Conservation (phyloP, 2,113 vertebrate genomes). For the Tympanuchus pallidicinctus region DNA sequence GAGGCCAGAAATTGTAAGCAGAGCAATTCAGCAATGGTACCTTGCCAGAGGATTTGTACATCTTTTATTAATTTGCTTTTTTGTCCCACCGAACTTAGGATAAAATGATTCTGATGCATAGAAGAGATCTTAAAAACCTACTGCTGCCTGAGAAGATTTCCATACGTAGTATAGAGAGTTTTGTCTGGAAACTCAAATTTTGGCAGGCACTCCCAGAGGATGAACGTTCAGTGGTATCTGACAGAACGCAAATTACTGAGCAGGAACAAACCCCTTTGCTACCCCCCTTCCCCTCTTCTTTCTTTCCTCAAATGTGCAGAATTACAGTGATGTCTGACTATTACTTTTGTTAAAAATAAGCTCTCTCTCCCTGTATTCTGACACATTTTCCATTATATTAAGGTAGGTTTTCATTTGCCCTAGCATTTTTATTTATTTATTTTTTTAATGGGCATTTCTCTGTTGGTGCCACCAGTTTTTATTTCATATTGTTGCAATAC, state of each 20-base stretch:
- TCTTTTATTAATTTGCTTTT: neutral
- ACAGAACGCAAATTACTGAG: neutral
- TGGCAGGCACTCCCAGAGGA: neutral
- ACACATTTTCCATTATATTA: neutral
- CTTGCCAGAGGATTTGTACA: neutral
- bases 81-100: neutral
- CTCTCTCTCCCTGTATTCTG: neutral
- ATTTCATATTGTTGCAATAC: neutral
- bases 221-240: neutral
- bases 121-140: neutral
- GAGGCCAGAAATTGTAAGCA: neutral
- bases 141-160: neutral
- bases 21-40: neutral
- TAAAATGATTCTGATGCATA: neutral
- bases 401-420: neutral
- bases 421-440: neutral
- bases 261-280: neutral
- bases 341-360: neutral
- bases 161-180: neutral
- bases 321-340: neutral
- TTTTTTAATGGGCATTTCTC: neutral
- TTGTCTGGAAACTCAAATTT: neutral
- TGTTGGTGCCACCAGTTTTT: neutral
- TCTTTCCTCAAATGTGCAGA: neutral
- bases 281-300: neutral